Evolutionary conservation across 2,797 vertebrate genomes (phyloP).

Genomic region (Miichthys miiuy): DNA sequence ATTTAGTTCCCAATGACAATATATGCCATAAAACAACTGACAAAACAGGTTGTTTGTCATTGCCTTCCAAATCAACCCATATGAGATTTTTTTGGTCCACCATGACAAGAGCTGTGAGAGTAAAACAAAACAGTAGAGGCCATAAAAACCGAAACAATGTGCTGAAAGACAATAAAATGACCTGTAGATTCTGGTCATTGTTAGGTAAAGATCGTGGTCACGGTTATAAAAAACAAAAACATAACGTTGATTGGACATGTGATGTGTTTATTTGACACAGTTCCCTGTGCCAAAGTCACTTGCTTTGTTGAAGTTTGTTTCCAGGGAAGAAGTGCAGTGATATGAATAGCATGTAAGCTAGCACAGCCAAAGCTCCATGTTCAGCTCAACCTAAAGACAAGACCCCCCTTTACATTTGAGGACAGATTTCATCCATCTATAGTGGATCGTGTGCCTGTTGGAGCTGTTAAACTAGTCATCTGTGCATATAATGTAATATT

Average conservation of each 20-base stretch:
- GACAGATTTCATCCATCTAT: conserved; percentile 41
- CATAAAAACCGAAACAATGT: neutral
- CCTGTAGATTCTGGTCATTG: neutral
- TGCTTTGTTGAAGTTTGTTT: neutral
- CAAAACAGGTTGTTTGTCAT: neutral
- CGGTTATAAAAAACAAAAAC: neutral
- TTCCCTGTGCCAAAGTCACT: neutral
- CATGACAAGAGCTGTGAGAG: neutral
- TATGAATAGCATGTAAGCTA: conserved; percentile 4
- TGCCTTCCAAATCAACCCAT: neutral
- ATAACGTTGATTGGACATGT: neutral
- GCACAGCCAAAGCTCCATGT: conserved; percentile 20
- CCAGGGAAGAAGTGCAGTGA: neutral
- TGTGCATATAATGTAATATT: conserved; percentile 61
- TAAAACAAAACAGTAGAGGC: neutral
- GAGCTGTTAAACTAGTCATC: conserved; percentile 45
- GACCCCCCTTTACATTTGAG: neutral
- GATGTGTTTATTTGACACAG: no score
- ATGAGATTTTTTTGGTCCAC: no score
- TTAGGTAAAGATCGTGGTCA: neutral
- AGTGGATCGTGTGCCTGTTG: conserved; percentile 20
- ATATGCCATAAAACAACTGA: neutral
- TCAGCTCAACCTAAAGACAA: conserved; percentile 32
- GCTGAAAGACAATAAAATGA: neutral
- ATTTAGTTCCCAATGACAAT: conserved; percentile 1